Evolutionary conservation across 2,888 invertebrate genomes (phyloP).

Genomic region (Phortica okadai): DNA sequence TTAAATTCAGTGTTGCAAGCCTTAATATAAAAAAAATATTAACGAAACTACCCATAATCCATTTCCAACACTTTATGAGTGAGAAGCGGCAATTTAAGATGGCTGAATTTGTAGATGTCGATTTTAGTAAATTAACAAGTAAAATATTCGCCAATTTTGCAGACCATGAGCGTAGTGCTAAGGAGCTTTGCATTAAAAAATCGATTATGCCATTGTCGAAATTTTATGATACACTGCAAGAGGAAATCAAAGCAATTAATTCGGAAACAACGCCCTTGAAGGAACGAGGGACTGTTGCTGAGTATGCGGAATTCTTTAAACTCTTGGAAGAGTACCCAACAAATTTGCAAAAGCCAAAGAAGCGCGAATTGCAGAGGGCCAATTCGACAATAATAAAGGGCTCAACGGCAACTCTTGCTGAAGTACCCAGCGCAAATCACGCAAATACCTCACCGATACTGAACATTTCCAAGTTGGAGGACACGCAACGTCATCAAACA

Average conservation of each 20-base stretch:
- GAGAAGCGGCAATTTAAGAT: conserved; percentile 33
- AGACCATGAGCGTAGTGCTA: conserved; percentile 52
- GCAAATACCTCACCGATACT: conserved; percentile 42
- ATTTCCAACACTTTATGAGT: neutral
- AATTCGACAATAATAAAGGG: conserved; percentile 54
- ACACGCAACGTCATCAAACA: conserved; percentile 38
- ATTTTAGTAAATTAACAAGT: conserved; percentile 51
- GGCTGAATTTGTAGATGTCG: conserved; percentile 16
- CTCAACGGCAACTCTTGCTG: conserved; percentile 38
- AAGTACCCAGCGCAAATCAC: neutral
- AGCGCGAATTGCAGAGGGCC: conserved; percentile 59
- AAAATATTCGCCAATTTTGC: conserved; percentile 47
- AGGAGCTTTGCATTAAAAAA: conserved; percentile 59
- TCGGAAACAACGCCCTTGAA: conserved; percentile 50
- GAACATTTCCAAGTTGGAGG: conserved; percentile 45
- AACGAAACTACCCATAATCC: neutral
- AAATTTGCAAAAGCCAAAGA: conserved; percentile 65
- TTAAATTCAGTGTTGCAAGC: conserved; percentile 2
- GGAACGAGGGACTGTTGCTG: conserved; percentile 51
- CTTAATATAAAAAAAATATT: neutral
- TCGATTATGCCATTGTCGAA: conserved; percentile 57
- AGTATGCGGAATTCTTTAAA: conserved; percentile 66
- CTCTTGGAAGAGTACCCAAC: conserved; percentile 67
- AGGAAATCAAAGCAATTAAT: conserved; percentile 53
- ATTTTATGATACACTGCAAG: conserved; percentile 61